These are phyloP conservation scores for Reinhardtius hippoglossoides DNA, from an alignment of 2,113 vertebrate species.

Conservation along the genomic window DNA sequence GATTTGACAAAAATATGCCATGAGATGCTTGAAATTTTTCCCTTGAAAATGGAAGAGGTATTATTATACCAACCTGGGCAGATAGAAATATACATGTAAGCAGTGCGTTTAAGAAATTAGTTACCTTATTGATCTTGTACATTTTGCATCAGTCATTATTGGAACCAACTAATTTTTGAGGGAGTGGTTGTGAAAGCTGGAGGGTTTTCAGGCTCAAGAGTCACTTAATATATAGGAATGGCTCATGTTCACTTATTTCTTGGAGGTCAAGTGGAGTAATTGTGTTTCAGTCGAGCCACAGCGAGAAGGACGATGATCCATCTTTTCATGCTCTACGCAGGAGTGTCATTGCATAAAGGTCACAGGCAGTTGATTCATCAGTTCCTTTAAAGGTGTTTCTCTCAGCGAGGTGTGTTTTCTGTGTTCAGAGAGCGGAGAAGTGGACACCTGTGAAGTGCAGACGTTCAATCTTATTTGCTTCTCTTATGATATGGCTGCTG, in stretches of 20 bases:
- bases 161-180: neutral
- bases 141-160: neutral
- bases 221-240: conserved; percentile 43
- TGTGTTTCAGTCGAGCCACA: conserved; percentile 45
- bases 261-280: conserved; percentile 67
- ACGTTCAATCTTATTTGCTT: neutral
- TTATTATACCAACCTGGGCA: too few species aligned
- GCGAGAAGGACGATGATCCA: conserved; percentile 35
- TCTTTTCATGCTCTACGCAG: conserved; percentile 38
- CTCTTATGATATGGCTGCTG: neutral
- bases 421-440: neutral
- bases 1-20: too few species aligned
- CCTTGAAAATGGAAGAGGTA: too few species aligned
- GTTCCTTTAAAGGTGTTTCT: conserved; percentile 39
- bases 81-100: neutral
- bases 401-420: conserved; percentile 16
- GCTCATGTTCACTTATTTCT: conserved; percentile 36
- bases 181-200: conserved; percentile 13
- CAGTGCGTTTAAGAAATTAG: neutral
- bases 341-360: conserved; percentile 57
- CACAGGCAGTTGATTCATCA: conserved; percentile 44
- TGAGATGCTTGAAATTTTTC: too few species aligned
- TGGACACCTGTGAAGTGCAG: conserved; percentile 30
- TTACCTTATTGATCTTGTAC: neutral
- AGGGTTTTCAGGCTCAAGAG: conserved; percentile 22